A percentile compares a stretch with the other conserved stretches of the same genome.
Evolutionary conservation across 2,797 vertebrate species (phyloP).

Genomic region (Sebastes baramenuke): DNA sequence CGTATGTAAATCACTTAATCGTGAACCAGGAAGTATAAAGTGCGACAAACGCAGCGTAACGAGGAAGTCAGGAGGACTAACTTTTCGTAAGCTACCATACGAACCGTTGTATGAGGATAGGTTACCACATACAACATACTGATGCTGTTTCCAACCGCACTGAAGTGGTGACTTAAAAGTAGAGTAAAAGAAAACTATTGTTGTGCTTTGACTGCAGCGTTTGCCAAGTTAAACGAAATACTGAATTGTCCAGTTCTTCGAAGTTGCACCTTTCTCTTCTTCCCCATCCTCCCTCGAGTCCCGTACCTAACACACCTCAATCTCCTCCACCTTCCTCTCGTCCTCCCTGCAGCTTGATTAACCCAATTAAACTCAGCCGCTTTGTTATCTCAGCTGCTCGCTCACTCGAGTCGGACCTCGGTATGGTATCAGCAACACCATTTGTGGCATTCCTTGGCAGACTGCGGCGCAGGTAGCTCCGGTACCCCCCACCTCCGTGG

Average conservation of each 20-base stretch:
- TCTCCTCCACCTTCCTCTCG: slow-evolving; percentile 17
- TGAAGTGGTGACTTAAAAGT: too few species aligned
- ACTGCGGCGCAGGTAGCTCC: slow-evolving; percentile 17
- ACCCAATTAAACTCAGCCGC: slow-evolving; percentile 36
- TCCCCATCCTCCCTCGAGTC: neutral
- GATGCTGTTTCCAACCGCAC: too few species aligned
- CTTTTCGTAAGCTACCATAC: too few species aligned
- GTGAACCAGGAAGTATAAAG: too few species aligned
- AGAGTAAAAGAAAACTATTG: neutral
- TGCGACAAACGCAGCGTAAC: too few species aligned
- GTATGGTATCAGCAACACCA: neutral
- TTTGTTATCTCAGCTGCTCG: slow-evolving; percentile 34
- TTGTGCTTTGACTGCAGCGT: neutral
- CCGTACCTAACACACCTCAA: neutral
- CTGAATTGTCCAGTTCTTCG: neutral
- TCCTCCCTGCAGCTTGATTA: slow-evolving; percentile 1
- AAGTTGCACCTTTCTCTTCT: neutral
- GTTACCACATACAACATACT: too few species aligned
- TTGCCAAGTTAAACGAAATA: neutral
- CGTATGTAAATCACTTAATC: accelerated
- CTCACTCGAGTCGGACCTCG: neutral
- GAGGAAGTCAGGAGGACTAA: too few species aligned
- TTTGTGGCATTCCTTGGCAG: neutral
- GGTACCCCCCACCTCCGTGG: neutral
- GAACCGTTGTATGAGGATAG: too few species aligned